Evolutionary conservation across 1,140 invertebrate species (phyloP), one percentile per base, ranked within the genome.

Genomic region (Panulirus ornatus): DNA sequence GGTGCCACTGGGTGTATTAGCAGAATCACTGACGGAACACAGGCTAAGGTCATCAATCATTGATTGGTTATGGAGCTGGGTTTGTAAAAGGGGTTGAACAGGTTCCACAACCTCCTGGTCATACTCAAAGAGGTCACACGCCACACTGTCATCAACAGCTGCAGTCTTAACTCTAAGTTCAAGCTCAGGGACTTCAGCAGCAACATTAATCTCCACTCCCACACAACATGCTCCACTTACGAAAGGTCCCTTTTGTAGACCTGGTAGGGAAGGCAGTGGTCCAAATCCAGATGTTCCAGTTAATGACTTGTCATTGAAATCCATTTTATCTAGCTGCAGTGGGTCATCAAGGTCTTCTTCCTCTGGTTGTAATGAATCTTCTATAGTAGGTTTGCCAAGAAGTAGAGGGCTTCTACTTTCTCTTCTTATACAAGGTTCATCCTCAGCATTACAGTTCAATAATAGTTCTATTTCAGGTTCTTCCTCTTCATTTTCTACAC

Each of bases 221-320:
- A 87, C 88, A 83, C 81, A 75, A 27, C 88, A 89, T 89, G 88
- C 88, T 83, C 84, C 88, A 89, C 88, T 89, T 89, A 89, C 88
- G 44, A 82, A 75, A 71, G 79, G 88, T 76, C 47, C 79, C 51
- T 89, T 89, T n/a, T 63, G 79, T 36, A 83, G 81, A 54, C 81
- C 81, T n/a, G 81, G 81, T 36, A 83, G 81, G 58, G 81, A 58
- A 40, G 81, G 81, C 34, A 83, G 81, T 16, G 79, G 78, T 51
- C 88, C 79, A 58, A 58, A 27, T 40, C 79, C 78, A 36, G 79
- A 54, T 2, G 88, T 40, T 40, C 44, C 47, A 30, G 40, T 73
- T 42, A 83, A 14, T 30, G 79, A 42, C 70, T 82, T 82, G 42
- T 83, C 63, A 71, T 38, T 22, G n/a, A 73, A 40, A 27, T 82